A percentile compares a stretch with the other conserved stretches of the same genome.
phyloP scores from a whole-genome alignment of 1,140 invertebrate genomes.

The Procambarus virginalis region DNA sequence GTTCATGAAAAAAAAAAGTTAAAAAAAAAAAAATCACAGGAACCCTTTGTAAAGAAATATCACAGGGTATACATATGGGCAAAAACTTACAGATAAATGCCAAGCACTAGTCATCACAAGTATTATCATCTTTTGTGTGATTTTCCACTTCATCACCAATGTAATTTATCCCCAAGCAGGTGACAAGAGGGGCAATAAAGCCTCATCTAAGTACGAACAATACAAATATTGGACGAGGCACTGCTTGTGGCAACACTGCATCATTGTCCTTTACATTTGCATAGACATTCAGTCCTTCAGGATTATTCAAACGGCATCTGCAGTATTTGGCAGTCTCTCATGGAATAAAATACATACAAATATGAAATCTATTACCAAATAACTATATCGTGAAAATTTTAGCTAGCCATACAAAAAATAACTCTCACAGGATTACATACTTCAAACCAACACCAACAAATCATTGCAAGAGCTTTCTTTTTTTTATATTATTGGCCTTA shows the following conservation, averaged over 20 bases:
- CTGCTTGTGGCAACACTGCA: constrained; percentile 64
- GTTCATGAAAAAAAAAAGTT: constrained; percentile 50
- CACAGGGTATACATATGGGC: constrained; percentile 65
- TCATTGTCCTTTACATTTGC: constrained; percentile 53
- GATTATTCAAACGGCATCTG: constrained; percentile 49
- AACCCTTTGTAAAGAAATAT: constrained; percentile 68
- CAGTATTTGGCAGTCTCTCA: constrained; percentile 56
- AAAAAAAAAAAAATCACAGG: constrained; percentile 49
- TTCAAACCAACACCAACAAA: constrained; percentile 14
- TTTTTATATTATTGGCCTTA: constrained; percentile 11
- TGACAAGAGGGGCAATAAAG: constrained; percentile 43
- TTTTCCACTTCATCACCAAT: constrained; percentile 36
- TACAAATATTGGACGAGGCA: constrained; percentile 58
- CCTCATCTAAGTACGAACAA: constrained; percentile 39
- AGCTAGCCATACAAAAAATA: constrained; percentile 22
- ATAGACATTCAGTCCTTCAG: constrained; percentile 50
- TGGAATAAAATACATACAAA: constrained; percentile 33
- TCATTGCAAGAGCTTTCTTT: constrained; percentile 15
- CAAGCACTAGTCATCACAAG: constrained; percentile 60
- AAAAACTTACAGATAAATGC: constrained; percentile 67
- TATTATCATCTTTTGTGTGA: constrained; percentile 28
- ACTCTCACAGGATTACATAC: constrained; percentile 13
- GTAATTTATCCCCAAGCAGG: constrained; percentile 42
- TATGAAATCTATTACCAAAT: constrained; percentile 38
- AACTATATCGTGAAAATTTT: constrained; percentile 7